These are phyloP conservation scores for Paralichthys olivaceus DNA, from an alignment of 2,113 vertebrate genomes.

Conservation along the genomic window DNA sequence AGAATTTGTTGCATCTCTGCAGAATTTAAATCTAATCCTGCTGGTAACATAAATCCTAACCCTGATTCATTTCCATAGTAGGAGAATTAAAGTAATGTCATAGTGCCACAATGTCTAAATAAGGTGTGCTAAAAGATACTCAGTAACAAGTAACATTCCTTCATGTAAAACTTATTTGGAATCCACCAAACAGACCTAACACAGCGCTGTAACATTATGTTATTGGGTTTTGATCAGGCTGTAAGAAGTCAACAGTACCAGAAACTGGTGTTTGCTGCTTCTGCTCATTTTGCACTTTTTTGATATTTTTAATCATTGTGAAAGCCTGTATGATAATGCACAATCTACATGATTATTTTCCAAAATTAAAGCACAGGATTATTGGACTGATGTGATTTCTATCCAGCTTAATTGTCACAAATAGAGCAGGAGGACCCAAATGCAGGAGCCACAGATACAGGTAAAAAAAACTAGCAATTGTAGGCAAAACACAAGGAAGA, in stretches of 20 bases:
- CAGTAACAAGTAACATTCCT: neutral
- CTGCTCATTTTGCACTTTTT: slow-evolving; percentile 63
- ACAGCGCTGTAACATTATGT: slow-evolving; percentile 5
- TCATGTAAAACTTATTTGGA: slow-evolving; percentile 11
- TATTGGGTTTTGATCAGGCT: slow-evolving; percentile 11
- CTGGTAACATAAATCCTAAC: neutral
- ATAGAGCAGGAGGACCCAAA: neutral
- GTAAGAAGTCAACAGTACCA: slow-evolving; percentile 5
- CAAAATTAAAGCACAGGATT: slow-evolving; percentile 73
- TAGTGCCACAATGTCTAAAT: neutral
- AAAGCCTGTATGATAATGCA: slow-evolving; percentile 61
- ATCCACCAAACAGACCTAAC: too few relatives aligned
- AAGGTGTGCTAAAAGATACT: neutral
- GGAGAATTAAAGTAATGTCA: slow-evolving; percentile 6
- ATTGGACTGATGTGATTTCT: slow-evolving; percentile 46
- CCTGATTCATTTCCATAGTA: neutral
- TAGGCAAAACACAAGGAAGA: too few relatives aligned
- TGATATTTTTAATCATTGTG: slow-evolving; percentile 45
- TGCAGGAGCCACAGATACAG: too few relatives aligned
- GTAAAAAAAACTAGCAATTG: too few relatives aligned
- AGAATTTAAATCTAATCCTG: neutral
- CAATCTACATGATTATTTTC: slow-evolving; percentile 67
- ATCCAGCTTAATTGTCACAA: neutral
- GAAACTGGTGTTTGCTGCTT: slow-evolving; percentile 56
- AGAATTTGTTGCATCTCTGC: neutral